These are phyloP conservation scores for Ptilonorhynchus violaceus DNA, from an alignment of 2,113 vertebrate species.

Conservation along the genomic window DNA sequence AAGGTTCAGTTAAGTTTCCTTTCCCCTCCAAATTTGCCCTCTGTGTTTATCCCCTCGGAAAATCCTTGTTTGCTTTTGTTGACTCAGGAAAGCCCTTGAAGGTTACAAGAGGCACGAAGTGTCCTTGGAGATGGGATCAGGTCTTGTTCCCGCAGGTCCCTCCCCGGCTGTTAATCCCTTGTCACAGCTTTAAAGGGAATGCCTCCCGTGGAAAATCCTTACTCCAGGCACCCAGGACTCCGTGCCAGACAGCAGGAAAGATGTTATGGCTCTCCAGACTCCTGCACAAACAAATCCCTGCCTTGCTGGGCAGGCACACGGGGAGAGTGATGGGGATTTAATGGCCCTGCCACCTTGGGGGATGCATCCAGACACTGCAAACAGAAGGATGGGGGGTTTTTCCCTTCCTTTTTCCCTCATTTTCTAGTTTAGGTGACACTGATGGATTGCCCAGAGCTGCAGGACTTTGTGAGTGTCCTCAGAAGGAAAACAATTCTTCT, in stretches of 20 bases:
- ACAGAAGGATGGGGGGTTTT: not conserved
- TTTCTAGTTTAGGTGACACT: not conserved
- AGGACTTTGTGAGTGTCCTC: not conserved
- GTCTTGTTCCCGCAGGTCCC: constrained; percentile 19
- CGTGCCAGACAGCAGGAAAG: not conserved
- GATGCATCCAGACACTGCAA: not conserved
- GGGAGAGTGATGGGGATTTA: not conserved
- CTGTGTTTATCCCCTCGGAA: not conserved
- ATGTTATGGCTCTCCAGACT: not conserved
- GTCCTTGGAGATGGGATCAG: constrained; percentile 1
- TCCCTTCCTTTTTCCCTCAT: not conserved
- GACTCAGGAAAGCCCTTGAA: not conserved
- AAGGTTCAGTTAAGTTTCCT: not conserved
- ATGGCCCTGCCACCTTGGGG: not conserved
- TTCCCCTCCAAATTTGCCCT: not conserved
- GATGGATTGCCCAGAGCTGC: not conserved
- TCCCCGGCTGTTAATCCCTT: not conserved
- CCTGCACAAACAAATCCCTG: not conserved
- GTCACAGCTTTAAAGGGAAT: constrained; percentile 14
- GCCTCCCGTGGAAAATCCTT: not conserved
- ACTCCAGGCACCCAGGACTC: not conserved
- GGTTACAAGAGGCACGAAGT: not conserved
- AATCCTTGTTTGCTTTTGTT: not conserved
- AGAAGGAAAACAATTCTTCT: not conserved
- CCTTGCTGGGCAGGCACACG: not conserved